Conservation (phyloP, 1,140 invertebrate genomes). For the Leptonema lineaticorne region DNA sequence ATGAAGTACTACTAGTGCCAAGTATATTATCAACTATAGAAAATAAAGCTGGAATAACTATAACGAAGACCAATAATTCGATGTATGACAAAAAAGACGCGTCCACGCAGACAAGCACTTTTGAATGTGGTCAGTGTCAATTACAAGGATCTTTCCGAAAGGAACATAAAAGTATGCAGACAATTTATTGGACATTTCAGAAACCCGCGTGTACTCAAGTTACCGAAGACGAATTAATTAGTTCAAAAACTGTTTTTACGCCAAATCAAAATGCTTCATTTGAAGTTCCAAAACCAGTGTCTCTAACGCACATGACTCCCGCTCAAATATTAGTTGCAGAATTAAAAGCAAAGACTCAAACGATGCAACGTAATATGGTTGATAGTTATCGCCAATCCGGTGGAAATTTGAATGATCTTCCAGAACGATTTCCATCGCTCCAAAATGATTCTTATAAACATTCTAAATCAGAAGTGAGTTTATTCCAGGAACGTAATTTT, state of each 20-base stretch:
- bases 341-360: slow-evolving; percentile 28
- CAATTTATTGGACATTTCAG: neutral
- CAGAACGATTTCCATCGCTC: no score
- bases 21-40: neutral
- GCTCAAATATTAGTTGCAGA: slow-evolving; percentile 35
- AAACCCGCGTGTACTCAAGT: slow-evolving; percentile 26
- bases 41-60: neutral
- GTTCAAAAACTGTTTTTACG: slow-evolving; percentile 29
- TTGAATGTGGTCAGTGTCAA: slow-evolving; percentile 24
- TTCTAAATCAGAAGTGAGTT: no score
- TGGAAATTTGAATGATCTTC: neutral
- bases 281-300: slow-evolving; percentile 26
- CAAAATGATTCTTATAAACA: no score
- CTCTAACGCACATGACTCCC: slow-evolving; percentile 38
- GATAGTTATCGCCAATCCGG: slow-evolving; percentile 14
- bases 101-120: slow-evolving; percentile 22
- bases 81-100: slow-evolving; percentile 6
- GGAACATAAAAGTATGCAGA: slow-evolving; percentile 14
- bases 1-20: slow-evolving; percentile 1
- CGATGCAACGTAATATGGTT: slow-evolving; percentile 24
- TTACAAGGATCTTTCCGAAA: neutral
- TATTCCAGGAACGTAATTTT: no score
- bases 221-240: slow-evolving; percentile 15
- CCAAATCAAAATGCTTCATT: slow-evolving; percentile 20
- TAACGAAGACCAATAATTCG: no score